Base-by-base conservation (phyloP, 2,888 invertebrate genomes). In the Aphidius colemani region DNA sequence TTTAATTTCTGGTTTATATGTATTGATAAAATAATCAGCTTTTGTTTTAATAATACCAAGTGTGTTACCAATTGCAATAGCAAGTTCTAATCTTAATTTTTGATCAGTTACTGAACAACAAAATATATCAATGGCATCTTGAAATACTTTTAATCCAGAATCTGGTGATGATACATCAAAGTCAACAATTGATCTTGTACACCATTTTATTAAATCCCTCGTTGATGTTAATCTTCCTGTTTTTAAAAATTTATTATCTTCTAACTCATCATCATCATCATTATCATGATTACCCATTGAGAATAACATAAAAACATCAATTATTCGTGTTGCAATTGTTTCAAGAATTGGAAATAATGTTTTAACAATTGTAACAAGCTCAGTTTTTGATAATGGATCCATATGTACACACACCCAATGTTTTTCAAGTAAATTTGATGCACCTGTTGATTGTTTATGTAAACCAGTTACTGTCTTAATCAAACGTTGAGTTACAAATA, bases 161-260 rank as follows among this genome's bases (percentile, higher is more conserved):
- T 86, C 86, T 41, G 87, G 86, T 66, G 91, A 91, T 0, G 90
- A 87, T 0, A 92, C 88, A 66, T 91, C 88, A 79, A 93, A 93
- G 72, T 90, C 89, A 10, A 87, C 83, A 9, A 89, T 86, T 6
- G 94, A 88, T 75, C 98, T 86, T 6, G 88, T 85, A 76, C 96
- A 97, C 89, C 96, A 93, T 80, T 96, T 97, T 71, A 97, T 88
- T 56, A 98, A 86, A 85, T 98, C 98, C 71, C 97, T 88, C 0
- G 92, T 92, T 0, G 93, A 93, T 30, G 89, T 91, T 53, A 90
- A 82, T 70, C 93, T 85, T 1, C 88, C 88, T 51, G 85, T 86
- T 75, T 84, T 85, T 8, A 75, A 68, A 9, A 77, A 72, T 10
- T 75, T 67, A 55, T 84, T 76, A 3, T 84, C 72, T 10, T 72